Evolutionary conservation across 2,113 vertebrate genomes (phyloP).

Genomic region (Bambusicola thoracicus): DNA sequence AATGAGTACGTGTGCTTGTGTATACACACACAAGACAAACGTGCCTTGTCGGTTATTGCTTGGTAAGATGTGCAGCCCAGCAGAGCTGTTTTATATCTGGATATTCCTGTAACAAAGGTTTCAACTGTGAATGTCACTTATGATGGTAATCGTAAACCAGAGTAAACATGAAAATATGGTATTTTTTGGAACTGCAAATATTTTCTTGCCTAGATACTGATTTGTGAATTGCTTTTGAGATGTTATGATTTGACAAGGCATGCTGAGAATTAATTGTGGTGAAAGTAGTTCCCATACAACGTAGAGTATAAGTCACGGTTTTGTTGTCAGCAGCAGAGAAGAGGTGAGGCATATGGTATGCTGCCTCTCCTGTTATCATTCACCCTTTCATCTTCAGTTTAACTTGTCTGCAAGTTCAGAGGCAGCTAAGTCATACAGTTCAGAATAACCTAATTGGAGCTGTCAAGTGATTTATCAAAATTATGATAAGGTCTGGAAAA

Average conservation of each 20-base stretch:
- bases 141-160: background rate
- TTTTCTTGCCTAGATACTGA: background rate
- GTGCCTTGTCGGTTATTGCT: background rate
- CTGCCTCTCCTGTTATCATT: background rate
- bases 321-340: background rate
- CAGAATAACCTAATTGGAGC: background rate
- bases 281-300: background rate
- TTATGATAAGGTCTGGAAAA: background rate
- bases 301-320: background rate
- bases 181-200: background rate
- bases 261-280: background rate
- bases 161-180: background rate
- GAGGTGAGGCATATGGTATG: background rate
- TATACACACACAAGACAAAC: background rate
- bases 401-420: background rate
- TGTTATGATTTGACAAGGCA: background rate
- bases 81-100: background rate
- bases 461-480: background rate
- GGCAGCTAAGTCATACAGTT: background rate
- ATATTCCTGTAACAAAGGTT: background rate
- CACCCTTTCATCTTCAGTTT: background rate
- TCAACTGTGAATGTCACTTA: background rate
- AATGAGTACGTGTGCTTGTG: rapidly evolving
- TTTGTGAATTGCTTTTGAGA: background rate
- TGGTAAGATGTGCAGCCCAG: background rate